Evolutionary conservation across 2,113 vertebrate species (phyloP), one percentile per base, ranked within the genome.

Genomic region (Ranitomeya imitator): DNA sequence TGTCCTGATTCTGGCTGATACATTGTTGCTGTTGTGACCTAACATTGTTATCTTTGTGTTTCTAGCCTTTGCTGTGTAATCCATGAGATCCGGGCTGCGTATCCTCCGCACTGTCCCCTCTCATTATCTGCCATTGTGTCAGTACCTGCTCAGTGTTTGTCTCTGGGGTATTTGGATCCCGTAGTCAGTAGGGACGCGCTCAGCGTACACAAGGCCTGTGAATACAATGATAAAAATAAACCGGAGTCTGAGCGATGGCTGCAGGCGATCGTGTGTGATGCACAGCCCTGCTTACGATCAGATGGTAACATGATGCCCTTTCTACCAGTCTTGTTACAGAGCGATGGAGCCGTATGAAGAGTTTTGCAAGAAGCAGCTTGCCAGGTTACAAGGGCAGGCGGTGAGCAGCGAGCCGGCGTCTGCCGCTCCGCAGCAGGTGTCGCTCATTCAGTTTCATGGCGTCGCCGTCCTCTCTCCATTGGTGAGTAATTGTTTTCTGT

Each of bases 331-430:
- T 81, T 88, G 78, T 19, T 63, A 88, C 80, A 89, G 91, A 90
- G 93, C 92, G 90, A 97, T 99, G 97, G 97, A 98, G 88, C 96
- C 96, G 89, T 99, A 98, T 79, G 96, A 98, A 87, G 91, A 95
- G 73, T 99, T 99, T 92, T 97, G 93, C 90, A 93, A 93, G 90
- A 95, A 92, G 79, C 96, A 93, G 90, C 90, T 97, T 90, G 91
- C 93, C 81, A 86, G 92, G 90, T 93, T 97, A 89, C 95, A 96
- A 90, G 92, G 93, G 79, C 92, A 94, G 88, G 84, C 90, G 71
- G 61, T 93, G 37, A 90, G 91, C 19, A 83, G 63, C 83, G 91
- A 87, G 14, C 90, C 93, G 73, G 91, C 93, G 0, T 61, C 83
- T 60, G 21, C 88, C 21, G 92, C 91, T 63, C 90, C 89, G 73